phyloP scores from a whole-genome alignment of 2,888 invertebrate genomes.

The Ormyrus labotus region DNA sequence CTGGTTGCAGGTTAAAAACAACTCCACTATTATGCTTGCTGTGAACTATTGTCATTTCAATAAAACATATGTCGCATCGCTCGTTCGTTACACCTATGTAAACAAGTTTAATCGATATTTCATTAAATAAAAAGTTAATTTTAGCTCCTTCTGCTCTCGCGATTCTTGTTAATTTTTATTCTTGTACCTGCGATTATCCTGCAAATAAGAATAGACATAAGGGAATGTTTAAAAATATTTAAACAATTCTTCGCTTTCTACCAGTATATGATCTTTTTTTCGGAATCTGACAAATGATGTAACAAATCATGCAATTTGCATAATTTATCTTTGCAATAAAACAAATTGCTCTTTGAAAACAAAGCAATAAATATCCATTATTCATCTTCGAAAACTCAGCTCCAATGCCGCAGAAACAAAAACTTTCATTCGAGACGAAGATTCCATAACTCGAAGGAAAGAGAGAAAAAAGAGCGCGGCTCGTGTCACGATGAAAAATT shows the following conservation, averaged over 20 bases:
- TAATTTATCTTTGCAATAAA: slow-evolving; percentile 16
- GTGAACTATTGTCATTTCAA: neutral
- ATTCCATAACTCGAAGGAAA: neutral
- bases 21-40: neutral
- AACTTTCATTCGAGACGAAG: slow-evolving; percentile 37
- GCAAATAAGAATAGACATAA: neutral
- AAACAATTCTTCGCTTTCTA: neutral
- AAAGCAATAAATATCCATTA: slow-evolving; percentile 32
- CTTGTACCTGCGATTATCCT: neutral
- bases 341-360: slow-evolving; percentile 38
- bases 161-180: neutral
- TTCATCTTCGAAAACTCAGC: neutral
- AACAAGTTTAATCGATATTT: too few species aligned
- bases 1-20: neutral
- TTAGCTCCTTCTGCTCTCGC: too few species aligned
- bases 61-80: neutral
- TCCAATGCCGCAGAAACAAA: slow-evolving; percentile 6
- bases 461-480: neutral
- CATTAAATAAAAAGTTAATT: too few species aligned
- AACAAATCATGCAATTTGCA: too few species aligned
- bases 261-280: neutral
- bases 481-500: slow-evolving; percentile 33
- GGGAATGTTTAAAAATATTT: neutral
- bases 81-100: too few species aligned
- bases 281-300: neutral